Base-by-base conservation (phyloP, 2,113 vertebrate genomes). In the Todiramphus chloris region DNA sequence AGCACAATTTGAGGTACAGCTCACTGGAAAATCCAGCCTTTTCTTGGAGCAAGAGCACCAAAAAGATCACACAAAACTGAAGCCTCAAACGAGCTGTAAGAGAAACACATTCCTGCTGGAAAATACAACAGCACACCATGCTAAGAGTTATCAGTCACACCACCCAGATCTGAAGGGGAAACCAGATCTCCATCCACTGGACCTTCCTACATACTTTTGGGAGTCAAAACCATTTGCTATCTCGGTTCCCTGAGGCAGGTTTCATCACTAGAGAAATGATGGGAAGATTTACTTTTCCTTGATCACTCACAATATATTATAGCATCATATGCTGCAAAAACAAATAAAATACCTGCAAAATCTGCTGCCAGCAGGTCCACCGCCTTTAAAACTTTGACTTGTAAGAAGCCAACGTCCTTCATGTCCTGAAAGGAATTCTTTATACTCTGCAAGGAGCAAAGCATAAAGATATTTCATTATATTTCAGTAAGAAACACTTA, bases 341-440 rank as follows among this genome's bases (percentile, higher is more conserved):
- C 19, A 66, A 94, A 81, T 8, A 67, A 74, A 91, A 59, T 99
- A 99, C 99, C 99, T 97, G 99, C 98, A 96, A 99, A 98, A 96
- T 99, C 99, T 39, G 99, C 98, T 64, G 99, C 98, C 55, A 98
- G 60, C 77, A 99, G 98, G 89, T 99, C 99, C n/a, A 98, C 98
- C 4, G 99, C 99, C 89, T 98, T 99, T 87, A 99, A 96, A 79
- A 99, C 98, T 93, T 99, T 99, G 73, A 99, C 98, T 98, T 99
- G 99, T 69, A 99, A 98, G 93, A 99, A 98, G n/a, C 99, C 99
- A 11, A 99, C 43, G 4, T 99, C 99, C 53, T 97, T 98, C 30
- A 99, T 30, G 68, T 98, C 97, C 30, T 90, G 91, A 93, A 99
- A 97, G 2, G 98, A 98, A 92, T 99, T 99, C 91, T 89, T 98